Percentiles rank a stretch among this genome's conserved stretches.
phyloP scores from a whole-genome alignment of 2,797 vertebrate species.

The Sebastes taczanowskii region DNA sequence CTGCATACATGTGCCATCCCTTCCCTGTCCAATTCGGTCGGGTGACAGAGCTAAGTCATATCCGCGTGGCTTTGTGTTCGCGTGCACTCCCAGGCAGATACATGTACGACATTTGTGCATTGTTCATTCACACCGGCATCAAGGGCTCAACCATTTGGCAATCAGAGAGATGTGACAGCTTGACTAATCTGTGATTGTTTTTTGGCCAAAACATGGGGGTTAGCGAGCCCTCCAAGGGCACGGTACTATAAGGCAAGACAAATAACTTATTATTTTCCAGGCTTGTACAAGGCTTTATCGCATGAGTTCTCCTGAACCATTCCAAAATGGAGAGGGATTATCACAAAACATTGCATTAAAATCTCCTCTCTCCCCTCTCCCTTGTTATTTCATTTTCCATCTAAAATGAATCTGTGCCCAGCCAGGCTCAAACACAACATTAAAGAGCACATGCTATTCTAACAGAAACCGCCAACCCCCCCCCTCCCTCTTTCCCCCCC shows the following conservation, averaged over 20 bases:
- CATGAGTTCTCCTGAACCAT: constrained; percentile 77
- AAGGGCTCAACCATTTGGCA: constrained; percentile 70
- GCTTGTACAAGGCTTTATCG: constrained; percentile 80
- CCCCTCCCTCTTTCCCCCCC: constrained; percentile 36
- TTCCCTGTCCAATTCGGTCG: constrained; percentile 46
- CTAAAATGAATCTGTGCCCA: constrained; percentile 77
- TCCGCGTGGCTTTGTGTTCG: constrained; percentile 29
- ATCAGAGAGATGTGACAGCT: constrained; percentile 75
- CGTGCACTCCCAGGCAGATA: constrained; percentile 40
- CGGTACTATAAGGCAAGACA: constrained; percentile 72
- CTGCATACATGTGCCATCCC: constrained; percentile 54
- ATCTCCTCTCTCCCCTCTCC: constrained; percentile 69
- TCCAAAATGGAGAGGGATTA: constrained; percentile 82
- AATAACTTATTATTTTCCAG: constrained; percentile 80
- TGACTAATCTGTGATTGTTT: constrained; percentile 80
- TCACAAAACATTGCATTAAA: constrained; percentile 80
- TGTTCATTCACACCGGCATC: constrained; percentile 66
- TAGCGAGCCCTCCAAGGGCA: constrained; percentile 68
- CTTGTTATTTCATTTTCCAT: constrained; percentile 79
- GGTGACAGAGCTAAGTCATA: constrained; percentile 49
- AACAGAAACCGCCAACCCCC: constrained; percentile 61
- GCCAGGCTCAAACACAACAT: constrained; percentile 77
- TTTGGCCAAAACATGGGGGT: constrained; percentile 71
- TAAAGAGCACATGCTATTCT: constrained; percentile 73
- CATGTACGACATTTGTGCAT: constrained; percentile 57